Conservation (phyloP, 2,888 invertebrate genomes). For the Drosophila barbarae region DNA sequence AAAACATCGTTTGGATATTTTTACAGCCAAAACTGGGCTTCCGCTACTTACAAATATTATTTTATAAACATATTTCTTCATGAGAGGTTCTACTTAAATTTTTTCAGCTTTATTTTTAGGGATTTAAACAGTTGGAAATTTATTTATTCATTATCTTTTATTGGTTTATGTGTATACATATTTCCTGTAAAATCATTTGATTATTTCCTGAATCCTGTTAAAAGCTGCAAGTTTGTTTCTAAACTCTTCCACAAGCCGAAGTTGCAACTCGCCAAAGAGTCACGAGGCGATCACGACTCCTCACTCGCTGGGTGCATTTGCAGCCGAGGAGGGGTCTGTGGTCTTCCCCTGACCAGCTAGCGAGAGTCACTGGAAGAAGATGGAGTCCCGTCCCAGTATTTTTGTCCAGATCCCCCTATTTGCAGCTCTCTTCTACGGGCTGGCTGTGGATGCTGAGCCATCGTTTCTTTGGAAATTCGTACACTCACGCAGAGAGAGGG, state of each 20-base stretch:
- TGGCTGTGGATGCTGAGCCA: slow-evolving; percentile 24
- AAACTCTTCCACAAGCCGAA: not conserved
- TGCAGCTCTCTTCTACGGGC: not conserved
- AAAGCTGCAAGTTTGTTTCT: not conserved
- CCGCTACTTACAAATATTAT: too few species aligned
- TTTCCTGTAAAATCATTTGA: too few species aligned
- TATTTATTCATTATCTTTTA: too few species aligned
- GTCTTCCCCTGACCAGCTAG: not conserved
- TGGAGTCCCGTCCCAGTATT: slow-evolving; percentile 8
- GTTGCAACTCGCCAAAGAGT: not conserved
- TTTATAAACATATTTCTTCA: too few species aligned
- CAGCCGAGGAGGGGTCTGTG: not conserved
- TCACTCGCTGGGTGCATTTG: slow-evolving; percentile 10
- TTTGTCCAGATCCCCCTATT: slow-evolving; percentile 12
- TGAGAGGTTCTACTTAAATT: too few species aligned
- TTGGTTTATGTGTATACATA: too few species aligned
- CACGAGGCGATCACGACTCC: not conserved
- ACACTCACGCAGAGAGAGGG: not conserved
- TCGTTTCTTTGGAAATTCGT: slow-evolving; percentile 20
- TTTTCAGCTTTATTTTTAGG: too few species aligned
- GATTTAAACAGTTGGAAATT: too few species aligned
- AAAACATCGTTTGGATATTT: too few species aligned
- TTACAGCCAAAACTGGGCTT: too few species aligned
- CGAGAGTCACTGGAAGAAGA: slow-evolving; percentile 2
- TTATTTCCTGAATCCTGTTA: not conserved